Percentiles rank a stretch among this genome's conserved stretches.
Conservation (phyloP, 2,113 vertebrate genomes). For the Bucco capensis region DNA sequence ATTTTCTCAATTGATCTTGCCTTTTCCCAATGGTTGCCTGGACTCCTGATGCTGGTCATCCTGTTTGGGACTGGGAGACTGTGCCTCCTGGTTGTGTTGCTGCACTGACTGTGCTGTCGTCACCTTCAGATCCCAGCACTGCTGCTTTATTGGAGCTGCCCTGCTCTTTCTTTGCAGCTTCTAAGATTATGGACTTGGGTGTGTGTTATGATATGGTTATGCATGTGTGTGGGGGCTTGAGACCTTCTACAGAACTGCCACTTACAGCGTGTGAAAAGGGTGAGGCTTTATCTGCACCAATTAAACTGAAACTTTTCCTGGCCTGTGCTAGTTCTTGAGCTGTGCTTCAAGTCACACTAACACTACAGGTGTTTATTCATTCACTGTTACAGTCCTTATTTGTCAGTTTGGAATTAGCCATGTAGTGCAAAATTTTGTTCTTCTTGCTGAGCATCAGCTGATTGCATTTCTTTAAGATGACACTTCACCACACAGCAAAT, state of each 20-base stretch:
- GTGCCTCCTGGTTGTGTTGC: neutral
- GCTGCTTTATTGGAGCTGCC: neutral
- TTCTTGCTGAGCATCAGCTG: neutral
- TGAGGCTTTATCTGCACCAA: neutral
- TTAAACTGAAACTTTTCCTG: neutral
- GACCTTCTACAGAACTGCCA: neutral
- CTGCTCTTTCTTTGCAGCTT: neutral
- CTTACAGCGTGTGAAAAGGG: neutral
- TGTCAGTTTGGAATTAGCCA: neutral
- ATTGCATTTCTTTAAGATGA: neutral
- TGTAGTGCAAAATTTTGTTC: neutral
- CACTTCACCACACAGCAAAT: neutral
- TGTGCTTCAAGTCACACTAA: neutral
- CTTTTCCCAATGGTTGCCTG: neutral
- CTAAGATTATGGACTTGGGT: neutral
- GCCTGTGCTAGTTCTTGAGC: neutral
- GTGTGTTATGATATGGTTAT: neutral
- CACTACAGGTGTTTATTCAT: neutral
- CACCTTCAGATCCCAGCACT: neutral
- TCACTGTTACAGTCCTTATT: neutral
- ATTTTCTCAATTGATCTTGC: neutral
- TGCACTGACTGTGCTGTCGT: neutral
- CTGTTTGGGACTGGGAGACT: neutral
- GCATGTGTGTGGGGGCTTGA: neutral
- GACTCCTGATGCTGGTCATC: neutral